Evolutionary conservation across 2,113 vertebrate species (phyloP).

Genomic region (Aleadryas rufinucha): DNA sequence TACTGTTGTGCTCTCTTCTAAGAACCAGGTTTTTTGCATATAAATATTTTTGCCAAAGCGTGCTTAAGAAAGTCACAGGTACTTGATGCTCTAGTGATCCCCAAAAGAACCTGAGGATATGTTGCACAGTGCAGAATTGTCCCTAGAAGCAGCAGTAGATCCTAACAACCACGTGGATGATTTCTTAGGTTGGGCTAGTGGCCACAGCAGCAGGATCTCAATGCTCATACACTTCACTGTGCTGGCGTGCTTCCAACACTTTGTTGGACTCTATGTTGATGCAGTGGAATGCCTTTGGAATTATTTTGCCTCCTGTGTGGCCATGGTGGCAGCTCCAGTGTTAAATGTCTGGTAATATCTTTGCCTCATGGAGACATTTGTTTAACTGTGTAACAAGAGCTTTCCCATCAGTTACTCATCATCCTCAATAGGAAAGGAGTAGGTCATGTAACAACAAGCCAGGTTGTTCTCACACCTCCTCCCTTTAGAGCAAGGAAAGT

Average conservation of each 20-base stretch:
- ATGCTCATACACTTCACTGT: not conserved
- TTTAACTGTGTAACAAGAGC: not conserved
- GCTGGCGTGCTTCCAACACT: rapidly evolving
- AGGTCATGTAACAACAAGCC: not conserved
- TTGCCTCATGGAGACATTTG: not conserved
- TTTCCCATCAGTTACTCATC: not conserved
- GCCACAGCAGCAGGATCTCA: not conserved
- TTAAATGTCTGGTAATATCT: not conserved
- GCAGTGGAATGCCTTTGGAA: not conserved
- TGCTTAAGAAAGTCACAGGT: not conserved
- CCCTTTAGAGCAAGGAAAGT: not conserved
- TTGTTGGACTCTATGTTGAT: not conserved
- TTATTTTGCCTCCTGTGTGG: not conserved
- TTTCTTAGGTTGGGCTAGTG: not conserved
- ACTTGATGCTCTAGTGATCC: not conserved
- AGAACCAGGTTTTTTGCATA: not conserved
- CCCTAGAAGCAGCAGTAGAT: not conserved
- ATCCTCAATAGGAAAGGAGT: not conserved
- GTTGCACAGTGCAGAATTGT: not conserved
- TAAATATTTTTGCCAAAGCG: not conserved
- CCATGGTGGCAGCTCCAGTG: not conserved
- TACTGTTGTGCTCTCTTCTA: not conserved
- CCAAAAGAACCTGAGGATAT: not conserved
- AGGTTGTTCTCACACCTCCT: not conserved
- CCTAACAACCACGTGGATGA: not conserved